Percentiles rank a stretch among this genome's conserved stretches.
phyloP scores from a whole-genome alignment of 1,140 invertebrate genomes.

The Sminthurinus signatus region DNA sequence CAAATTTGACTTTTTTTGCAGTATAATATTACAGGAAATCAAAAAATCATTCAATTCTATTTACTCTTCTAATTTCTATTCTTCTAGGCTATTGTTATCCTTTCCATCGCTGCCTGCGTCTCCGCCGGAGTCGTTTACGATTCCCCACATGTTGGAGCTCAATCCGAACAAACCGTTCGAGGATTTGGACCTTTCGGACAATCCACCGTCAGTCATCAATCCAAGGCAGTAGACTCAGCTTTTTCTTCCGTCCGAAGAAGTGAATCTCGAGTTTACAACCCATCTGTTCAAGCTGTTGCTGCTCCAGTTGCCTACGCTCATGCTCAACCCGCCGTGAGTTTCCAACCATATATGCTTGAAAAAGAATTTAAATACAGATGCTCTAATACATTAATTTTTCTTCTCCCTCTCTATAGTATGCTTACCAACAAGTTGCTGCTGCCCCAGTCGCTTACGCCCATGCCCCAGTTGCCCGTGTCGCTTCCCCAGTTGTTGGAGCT shows the following conservation, averaged over 20 bases:
- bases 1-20: too few species aligned
- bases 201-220: constrained; percentile 7
- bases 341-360: neutral
- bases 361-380: neutral
- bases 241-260: constrained; percentile 60
- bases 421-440: neutral
- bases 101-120: neutral
- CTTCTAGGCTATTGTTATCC: neutral
- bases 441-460: constrained; percentile 14
- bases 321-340: neutral
- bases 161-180: constrained; percentile 11
- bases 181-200: neutral
- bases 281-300: constrained; percentile 44
- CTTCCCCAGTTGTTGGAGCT: neutral
- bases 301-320: constrained; percentile 19
- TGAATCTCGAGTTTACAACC: constrained; percentile 58
- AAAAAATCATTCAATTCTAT: too few species aligned
- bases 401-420: neutral
- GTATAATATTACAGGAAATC: too few species aligned
- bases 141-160: constrained; percentile 17
- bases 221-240: constrained; percentile 54
- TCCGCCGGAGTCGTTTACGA: neutral
- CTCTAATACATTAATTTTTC: neutral
- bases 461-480: neutral
- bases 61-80: constrained; percentile 4